Evolutionary conservation across 2,888 invertebrate genomes (phyloP).

Genomic region (Pammene aurita): DNA sequence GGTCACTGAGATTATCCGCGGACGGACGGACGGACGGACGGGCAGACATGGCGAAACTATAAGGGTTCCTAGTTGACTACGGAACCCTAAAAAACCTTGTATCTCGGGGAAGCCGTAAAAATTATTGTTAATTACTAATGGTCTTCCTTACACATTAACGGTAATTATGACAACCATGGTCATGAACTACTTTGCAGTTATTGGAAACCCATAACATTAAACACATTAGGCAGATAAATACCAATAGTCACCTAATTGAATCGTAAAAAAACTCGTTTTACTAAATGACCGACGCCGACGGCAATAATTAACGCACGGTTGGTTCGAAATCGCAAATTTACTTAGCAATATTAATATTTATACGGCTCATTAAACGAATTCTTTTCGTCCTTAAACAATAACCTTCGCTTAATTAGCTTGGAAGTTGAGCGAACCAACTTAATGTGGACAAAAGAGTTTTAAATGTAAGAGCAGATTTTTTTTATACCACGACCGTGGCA

Average conservation of each 20-base stretch:
- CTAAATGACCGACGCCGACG: constrained; percentile 13
- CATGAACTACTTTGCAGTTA: no score
- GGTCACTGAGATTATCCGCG: no score
- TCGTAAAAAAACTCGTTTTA: constrained; percentile 12
- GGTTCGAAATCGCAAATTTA: constrained; percentile 32
- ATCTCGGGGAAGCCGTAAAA: no score
- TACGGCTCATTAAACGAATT: constrained; percentile 30
- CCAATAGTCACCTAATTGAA: constrained; percentile 15
- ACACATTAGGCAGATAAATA: constrained; percentile 3
- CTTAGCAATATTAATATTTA: constrained; percentile 30
- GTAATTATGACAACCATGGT: no score
- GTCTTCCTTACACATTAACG: no score
- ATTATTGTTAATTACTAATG: no score
- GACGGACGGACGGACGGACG: no score
- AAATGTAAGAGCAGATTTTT: not conserved
- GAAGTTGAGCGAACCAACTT: not conserved
- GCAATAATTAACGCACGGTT: constrained; percentile 28
- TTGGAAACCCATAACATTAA: not conserved
- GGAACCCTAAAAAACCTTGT: not conserved
- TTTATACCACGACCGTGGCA: no score
- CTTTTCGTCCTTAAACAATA: constrained; percentile 13
- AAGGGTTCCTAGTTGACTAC: no score
- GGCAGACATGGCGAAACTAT: no score
- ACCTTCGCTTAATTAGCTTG: constrained; percentile 25
- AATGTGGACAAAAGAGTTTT: not conserved